Percentiles rank a stretch among this genome's conserved stretches.
Evolutionary conservation across 2,113 vertebrate species (phyloP).

Genomic region (Gallinago jamesoni): DNA sequence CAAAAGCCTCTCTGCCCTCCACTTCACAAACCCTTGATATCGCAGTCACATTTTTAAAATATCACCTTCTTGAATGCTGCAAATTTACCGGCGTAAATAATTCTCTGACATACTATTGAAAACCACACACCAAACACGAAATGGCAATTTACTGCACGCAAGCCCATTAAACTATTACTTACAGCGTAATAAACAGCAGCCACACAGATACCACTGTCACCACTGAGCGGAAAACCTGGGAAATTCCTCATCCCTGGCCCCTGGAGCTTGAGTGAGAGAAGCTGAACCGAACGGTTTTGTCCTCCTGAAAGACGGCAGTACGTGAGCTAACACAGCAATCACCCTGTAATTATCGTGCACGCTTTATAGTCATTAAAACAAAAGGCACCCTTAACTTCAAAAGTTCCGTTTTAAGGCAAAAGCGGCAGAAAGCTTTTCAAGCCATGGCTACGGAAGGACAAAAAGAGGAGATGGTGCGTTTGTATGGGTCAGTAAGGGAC

Average conservation of each 20-base stretch:
- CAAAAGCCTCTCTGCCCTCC: neutral
- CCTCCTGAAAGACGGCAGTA: neutral
- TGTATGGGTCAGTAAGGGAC: neutral
- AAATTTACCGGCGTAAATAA: neutral
- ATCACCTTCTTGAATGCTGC: neutral
- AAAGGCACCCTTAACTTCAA: neutral
- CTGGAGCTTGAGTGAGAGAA: neutral
- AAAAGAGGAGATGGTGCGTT: neutral
- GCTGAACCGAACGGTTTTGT: neutral
- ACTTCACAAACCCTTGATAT: neutral
- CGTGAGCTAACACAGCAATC: neutral
- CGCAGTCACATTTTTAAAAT: neutral
- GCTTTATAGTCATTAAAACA: neutral
- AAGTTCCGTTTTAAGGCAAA: neutral
- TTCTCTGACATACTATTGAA: neutral
- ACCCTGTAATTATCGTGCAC: neutral
- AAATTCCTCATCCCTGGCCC: neutral
- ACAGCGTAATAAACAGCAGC: neutral
- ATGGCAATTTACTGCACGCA: neutral
- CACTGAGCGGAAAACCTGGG: neutral
- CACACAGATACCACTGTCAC: neutral
- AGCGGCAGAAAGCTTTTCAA: neutral
- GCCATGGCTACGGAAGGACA: neutral
- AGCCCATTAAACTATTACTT: slow-evolving; percentile 2
- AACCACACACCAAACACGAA: neutral